phyloP scores from a whole-genome alignment of 2,797 vertebrate genomes.

The Strix occidentalis region DNA sequence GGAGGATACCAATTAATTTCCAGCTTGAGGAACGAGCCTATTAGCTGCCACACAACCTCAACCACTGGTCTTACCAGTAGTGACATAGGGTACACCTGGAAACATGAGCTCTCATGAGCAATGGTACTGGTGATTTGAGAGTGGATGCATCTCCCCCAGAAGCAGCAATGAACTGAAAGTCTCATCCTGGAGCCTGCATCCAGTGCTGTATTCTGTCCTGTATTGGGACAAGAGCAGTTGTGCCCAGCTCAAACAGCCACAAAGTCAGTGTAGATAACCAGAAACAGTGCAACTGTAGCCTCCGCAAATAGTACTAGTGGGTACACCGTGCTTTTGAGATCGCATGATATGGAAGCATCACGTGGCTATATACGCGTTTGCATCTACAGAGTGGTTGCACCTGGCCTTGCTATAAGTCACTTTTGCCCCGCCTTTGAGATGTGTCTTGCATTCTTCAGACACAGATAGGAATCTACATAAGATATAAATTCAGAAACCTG shows the following conservation, averaged over 20 bases:
- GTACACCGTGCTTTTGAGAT: neutral
- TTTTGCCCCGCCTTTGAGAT: neutral
- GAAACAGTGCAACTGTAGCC: neutral
- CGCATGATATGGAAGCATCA: neutral
- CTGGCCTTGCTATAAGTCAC: neutral
- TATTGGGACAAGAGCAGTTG: accelerated
- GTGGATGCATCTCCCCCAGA: neutral
- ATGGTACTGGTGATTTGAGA: neutral
- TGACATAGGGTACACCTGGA: neutral
- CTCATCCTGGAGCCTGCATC: neutral
- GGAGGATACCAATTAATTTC: neutral
- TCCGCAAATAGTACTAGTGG: neutral
- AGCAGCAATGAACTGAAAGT: neutral
- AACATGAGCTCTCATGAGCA: neutral
- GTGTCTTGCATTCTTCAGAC: neutral
- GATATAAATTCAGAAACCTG: neutral
- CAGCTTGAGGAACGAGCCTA: neutral
- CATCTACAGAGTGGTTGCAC: neutral
- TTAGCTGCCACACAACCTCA: neutral
- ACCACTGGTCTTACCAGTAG: neutral
- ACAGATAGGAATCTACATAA: neutral
- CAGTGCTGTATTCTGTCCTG: neutral
- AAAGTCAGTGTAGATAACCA: neutral
- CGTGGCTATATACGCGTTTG: neutral
- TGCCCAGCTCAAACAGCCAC: neutral